Evolutionary conservation across 2,797 vertebrate species (phyloP).

Genomic region (Lepilemur septentrionalis): DNA sequence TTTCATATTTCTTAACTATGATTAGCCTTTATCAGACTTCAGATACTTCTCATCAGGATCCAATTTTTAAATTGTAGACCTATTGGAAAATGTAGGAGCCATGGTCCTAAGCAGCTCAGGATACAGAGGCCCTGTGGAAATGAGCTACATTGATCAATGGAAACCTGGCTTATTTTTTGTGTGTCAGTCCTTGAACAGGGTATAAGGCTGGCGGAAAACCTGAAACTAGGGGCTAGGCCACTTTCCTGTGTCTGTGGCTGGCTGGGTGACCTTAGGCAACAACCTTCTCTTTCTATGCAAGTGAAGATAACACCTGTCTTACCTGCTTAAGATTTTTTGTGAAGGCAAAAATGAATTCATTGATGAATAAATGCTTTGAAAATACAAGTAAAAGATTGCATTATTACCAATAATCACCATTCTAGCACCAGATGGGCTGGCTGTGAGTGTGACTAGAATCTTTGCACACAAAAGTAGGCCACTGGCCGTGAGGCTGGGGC

Average conservation of each 20-base stretch:
- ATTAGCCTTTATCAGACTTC: constrained; percentile 63
- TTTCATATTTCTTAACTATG: constrained; percentile 72
- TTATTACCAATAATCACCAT: not conserved
- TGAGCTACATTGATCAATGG: not conserved
- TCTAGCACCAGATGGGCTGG: not conserved
- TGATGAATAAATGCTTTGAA: constrained; percentile 10
- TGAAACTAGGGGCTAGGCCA: not conserved
- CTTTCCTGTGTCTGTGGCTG: not conserved
- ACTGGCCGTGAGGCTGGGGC: not conserved
- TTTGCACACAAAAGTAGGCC: not conserved
- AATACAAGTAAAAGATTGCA: not conserved
- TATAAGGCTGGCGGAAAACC: not conserved
- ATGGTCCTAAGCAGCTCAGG: accelerated
- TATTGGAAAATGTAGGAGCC: not conserved
- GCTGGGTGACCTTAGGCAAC: not conserved
- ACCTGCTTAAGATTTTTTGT: constrained; percentile 13
- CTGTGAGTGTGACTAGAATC: not conserved
- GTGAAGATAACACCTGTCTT: not conserved
- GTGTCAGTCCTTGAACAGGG: not conserved
- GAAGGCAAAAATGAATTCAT: constrained; percentile 8
- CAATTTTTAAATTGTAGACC: not conserved
- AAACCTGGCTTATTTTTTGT: not conserved
- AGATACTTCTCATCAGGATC: constrained; percentile 55
- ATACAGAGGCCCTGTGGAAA: not conserved
- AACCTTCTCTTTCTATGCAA: not conserved